phyloP scores from a whole-genome alignment of 2,888 invertebrate genomes.

The Bugula neritina region DNA sequence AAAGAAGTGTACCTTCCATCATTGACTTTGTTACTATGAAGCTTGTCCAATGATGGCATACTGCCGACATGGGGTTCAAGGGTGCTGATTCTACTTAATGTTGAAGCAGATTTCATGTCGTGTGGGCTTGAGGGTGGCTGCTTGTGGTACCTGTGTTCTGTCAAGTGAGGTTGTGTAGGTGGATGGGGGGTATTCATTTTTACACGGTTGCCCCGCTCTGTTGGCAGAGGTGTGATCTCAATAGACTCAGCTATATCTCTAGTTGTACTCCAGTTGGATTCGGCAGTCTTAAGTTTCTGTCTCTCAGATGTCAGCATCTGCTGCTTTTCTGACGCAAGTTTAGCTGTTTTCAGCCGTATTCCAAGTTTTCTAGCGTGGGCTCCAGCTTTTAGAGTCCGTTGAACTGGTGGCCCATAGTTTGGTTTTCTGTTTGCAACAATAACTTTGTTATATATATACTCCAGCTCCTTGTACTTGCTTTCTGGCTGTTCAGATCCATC shows the following conservation, averaged over 20 bases:
- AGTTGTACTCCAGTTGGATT: neutral
- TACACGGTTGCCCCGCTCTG: neutral
- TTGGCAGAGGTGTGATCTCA: neutral
- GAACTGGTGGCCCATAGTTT: slow-evolving; percentile 12
- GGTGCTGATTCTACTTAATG: neutral
- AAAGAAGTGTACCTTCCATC: slow-evolving; percentile 2
- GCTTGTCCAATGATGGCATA: neutral
- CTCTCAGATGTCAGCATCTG: neutral
- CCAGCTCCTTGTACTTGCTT: slow-evolving; percentile 12
- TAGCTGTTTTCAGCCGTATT: slow-evolving; percentile 24
- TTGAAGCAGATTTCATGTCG: neutral
- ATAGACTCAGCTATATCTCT: neutral
- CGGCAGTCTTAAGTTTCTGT: slow-evolving; percentile 13
- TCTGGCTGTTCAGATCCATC: neutral
- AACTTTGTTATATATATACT: slow-evolving; percentile 12
- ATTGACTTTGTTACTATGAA: neutral
- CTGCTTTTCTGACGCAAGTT: neutral
- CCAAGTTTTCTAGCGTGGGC: slow-evolving; percentile 23
- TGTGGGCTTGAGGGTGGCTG: neutral
- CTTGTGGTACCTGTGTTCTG: neutral
- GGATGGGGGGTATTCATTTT: neutral
- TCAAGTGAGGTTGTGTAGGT: neutral
- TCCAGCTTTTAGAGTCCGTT: neutral
- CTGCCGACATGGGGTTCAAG: neutral
- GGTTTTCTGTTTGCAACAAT: slow-evolving; percentile 3